Base-by-base conservation (phyloP, 2,797 vertebrate species). In the Sebastes matsubarae region DNA sequence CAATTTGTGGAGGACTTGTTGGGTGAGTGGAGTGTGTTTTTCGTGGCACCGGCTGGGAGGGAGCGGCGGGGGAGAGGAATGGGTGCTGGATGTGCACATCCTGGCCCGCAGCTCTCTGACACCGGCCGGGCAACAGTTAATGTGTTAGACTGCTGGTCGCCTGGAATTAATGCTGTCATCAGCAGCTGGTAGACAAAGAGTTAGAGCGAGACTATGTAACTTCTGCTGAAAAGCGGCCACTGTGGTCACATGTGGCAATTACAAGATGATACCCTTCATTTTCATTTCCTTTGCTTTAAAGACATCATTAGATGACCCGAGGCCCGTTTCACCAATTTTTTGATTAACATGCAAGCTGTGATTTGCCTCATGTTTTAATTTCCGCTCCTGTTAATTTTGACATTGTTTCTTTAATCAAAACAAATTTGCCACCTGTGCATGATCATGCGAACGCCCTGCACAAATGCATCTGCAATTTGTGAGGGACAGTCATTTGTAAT, bases 1-100 rank as follows among this genome's bases (percentile, higher is more conserved):
- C 96, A 98, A 98, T 98, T 97, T 97, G 95, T 94, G 95, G 95
- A 96, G 96, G 95, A 97, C 96, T 96, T 96, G 96, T 95, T 95
- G 94, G 82, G 85, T 85, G 96, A 97, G 95, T 95, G 95, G 83
- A 91, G 90, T 89, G 85, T 87, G 89, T 90, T 92, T 94, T 90
- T 75, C 25, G 89, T 87, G 80, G 72, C 65, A 87, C 55, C 20
- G 3, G 18, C 42, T 8, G 34, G 50, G 65, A 77, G 58, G 29
- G 42, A 72, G 84, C 1, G 27, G 57, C 46, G 11, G 20, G 32
- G 76, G 57, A 55, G 61, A 71, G 64, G 74, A 22, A 71, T 38
- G 61, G 66, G 74, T 68, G 84, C 85, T 80, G 72, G 86, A 81
- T 70, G 77, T 77, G 82, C 83, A 84, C 85, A 83, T 84, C 94